Base-by-base conservation (phyloP, 2,888 invertebrate species). In the Pachliopta kotzebuea region DNA sequence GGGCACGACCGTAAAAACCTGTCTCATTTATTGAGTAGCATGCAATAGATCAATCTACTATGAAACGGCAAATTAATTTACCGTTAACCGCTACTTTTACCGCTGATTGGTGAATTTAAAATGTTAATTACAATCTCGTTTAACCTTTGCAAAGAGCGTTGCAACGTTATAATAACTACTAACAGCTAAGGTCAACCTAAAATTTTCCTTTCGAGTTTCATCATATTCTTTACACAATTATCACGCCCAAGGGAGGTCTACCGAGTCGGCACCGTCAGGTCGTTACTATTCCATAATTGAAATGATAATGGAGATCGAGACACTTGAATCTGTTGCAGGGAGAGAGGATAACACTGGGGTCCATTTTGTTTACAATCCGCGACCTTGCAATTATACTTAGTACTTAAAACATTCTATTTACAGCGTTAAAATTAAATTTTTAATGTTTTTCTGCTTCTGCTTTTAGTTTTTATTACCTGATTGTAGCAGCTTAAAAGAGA, bases 351-450 rank as follows among this genome's bases (percentile, higher is more conserved):
- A 80, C 74, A 74, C 63, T 71, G 73, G 75, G 75, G 79, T 76
- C 70, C 76, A 70, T 72, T 69, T 76, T 81, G 83, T 85, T 81
- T 82, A 81, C 72, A 64, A 68, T 69, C 70, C 83, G 83, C 83
- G 81, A 78, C 80, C 78, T 81, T 79, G 75, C 83, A 83, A 76
- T 20, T 45, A 29, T 45, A 49, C 52, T 29, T 64, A 42, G 56
- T 45, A 60, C 60, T 61, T 65, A 65, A 37, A 57, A 45, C 20
- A 57, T 57, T 54, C 20, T 21, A 45, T n/a, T n/a, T 14, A n/a
- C n/a, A 6, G n/a, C 45, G n/a, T 45, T n/a, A n/a, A 2, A 14
- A 37, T 37, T 14, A 3, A 2, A 37, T 37, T 14, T 2, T 14
- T 37, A 11, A 37, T 11, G 14, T 37, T 4, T 8, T 31, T 14